Conservation (phyloP, 2,888 invertebrate genomes). For the Plebejus argus region DNA sequence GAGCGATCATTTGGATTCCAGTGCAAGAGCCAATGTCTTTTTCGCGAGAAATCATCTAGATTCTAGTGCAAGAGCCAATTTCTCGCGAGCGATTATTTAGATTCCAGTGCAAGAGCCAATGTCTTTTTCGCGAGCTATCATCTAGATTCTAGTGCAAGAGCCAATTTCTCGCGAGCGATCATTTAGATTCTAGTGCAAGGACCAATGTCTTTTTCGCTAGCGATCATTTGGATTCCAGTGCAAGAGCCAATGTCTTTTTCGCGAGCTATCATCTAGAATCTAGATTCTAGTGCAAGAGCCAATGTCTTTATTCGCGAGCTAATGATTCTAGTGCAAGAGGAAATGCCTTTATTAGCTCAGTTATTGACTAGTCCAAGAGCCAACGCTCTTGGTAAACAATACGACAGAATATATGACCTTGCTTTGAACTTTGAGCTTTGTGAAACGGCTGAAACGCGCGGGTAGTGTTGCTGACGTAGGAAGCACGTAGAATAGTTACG, state of each 20-base stretch:
- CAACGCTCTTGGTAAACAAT: background rate
- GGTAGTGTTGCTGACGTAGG: no score
- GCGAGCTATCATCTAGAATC: background rate
- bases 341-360: background rate
- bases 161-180: background rate
- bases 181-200: slow-evolving; percentile 6
- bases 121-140: background rate
- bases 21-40: background rate
- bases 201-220: no score
- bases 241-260: background rate
- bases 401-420: slow-evolving; percentile 1
- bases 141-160: background rate
- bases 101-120: background rate
- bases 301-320: background rate
- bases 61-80: background rate
- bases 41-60: background rate
- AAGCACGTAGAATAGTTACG: no score
- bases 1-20: background rate
- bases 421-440: slow-evolving; percentile 10
- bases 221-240: no score
- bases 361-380: slow-evolving; percentile 12
- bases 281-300: background rate
- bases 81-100: background rate
- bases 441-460: background rate
- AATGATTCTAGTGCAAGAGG: background rate